These are phyloP conservation scores for Drosophila meridiana DNA, from an alignment of 2,888 invertebrate species.

Conservation along the genomic window DNA sequence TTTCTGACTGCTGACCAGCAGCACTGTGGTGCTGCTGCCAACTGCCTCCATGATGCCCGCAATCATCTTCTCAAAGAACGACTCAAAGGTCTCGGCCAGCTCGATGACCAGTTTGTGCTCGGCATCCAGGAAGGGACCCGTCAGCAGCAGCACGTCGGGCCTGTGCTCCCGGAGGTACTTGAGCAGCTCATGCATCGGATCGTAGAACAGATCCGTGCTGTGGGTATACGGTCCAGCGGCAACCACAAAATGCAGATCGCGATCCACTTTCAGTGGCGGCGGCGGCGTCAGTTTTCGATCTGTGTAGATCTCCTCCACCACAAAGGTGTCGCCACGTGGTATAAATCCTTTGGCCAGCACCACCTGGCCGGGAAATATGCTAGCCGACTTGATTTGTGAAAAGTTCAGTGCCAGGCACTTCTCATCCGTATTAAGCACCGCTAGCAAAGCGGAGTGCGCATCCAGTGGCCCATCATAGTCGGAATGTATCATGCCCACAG, in stretches of 20 bases:
- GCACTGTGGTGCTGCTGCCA: constrained; percentile 89
- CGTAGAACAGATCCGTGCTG: constrained; percentile 90
- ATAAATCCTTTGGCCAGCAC: constrained; percentile 91
- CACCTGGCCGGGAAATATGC: constrained; percentile 84
- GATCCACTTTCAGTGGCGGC: constrained; percentile 85
- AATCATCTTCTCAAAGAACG: constrained; percentile 90
- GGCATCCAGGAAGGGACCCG: constrained; percentile 94
- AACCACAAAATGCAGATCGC: constrained; percentile 89
- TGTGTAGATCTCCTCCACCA: constrained; percentile 88
- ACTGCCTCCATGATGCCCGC: constrained; percentile 88
- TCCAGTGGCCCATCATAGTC: constrained; percentile 90
- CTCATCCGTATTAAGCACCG: constrained; percentile 87
- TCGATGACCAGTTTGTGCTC: constrained; percentile 88
- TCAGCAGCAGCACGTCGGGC: constrained; percentile 92
- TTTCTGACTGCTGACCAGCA: constrained; percentile 90
- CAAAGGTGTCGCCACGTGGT: constrained; percentile 89
- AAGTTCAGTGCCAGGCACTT: constrained; percentile 85
- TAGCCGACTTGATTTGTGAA: constrained; percentile 85
- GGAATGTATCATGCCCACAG: constrained; percentile 91
- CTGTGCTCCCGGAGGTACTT: constrained; percentile 88
- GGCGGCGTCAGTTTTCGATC: constrained; percentile 86
- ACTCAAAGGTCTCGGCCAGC: constrained; percentile 89
- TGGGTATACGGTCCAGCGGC: constrained; percentile 94
- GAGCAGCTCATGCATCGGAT: constrained; percentile 92
- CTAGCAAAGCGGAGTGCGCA: constrained; percentile 89